Base-by-base conservation (phyloP, 1,140 invertebrate genomes). In the Calephelis nemesis region DNA sequence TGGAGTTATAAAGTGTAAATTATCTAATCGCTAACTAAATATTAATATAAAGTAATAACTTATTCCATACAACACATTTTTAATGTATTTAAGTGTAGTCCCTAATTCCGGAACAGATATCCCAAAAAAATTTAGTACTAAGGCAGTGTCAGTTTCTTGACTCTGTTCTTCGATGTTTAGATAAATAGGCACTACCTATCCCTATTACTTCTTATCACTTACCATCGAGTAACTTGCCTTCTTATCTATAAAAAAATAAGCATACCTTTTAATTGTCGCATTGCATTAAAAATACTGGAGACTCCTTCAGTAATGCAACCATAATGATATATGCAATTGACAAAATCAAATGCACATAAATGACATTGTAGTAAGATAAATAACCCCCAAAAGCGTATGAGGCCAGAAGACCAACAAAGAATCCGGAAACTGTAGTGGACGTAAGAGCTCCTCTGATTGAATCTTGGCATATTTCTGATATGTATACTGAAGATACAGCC, bases 381-480 rank as follows among this genome's bases (percentile, higher is more conserved):
- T 81, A 77, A 9, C 86, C 86, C 9, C 87, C 88, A 7, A 87
- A 15, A 0, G 76, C 67, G 62, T 90, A 90, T 0, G 86, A 87
- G 42, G 84, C 63, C 5, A 90, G 68, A 1, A 90, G 74, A 8
- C 88, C 86, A 0, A 82, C 5, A 65, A 85, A 85, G 58, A 75
- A 88, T 7, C 75, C 75, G 5, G 77, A 79, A 0, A 87, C 84
- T 1, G 80, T 78, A 1, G 79, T 75, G 0, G 87, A 87, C n/a
- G 84, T 85, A 2, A 90, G 47, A 0, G 76, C 77, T 10, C 88
- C 88, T 66, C 88, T 73, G 45, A 90, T 84, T 0, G 86, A 79
- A 47, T 88, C 84, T 52, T 90, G 82, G 48, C 73, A 71, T 73
- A 90, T 88, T 69, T 90, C 88, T 1, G 83, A 78, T 68, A 90